These are phyloP conservation scores for Apistogramma diplotaenia DNA, from an alignment of 2,113 vertebrate species.

Conservation along the genomic window DNA sequence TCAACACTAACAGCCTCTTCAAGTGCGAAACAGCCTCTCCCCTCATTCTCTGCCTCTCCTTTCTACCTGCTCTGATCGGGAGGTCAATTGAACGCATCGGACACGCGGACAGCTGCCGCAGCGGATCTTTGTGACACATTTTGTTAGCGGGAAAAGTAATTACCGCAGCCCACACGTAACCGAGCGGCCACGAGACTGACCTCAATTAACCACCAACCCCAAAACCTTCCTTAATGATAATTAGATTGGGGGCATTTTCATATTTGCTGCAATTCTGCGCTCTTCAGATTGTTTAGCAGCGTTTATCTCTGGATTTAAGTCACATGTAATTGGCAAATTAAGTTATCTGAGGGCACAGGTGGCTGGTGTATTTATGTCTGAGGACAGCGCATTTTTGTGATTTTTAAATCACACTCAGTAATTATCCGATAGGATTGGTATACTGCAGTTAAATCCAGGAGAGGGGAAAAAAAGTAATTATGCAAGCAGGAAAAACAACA, in stretches of 20 bases:
- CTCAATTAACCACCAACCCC: conserved; percentile 80
- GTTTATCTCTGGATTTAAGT: conserved; percentile 81
- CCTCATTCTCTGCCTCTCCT: background rate
- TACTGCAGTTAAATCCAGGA: background rate
- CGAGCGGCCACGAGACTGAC: conserved; percentile 72
- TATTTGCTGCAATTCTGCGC: conserved; percentile 84
- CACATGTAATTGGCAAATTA: conserved; percentile 81
- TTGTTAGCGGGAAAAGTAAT: conserved; percentile 69
- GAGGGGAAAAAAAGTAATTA: background rate
- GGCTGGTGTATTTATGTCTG: conserved; percentile 41
- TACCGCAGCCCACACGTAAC: background rate
- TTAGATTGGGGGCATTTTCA: conserved; percentile 87
- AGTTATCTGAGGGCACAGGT: conserved; percentile 63
- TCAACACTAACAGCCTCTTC: conserved; percentile 93
- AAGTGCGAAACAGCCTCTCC: conserved; percentile 62
- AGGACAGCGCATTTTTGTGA: conserved; percentile 7
- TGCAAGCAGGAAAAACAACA: background rate
- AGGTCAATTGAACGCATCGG: conserved; percentile 61
- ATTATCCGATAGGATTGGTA: background rate
- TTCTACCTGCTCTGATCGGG: conserved; percentile 83
- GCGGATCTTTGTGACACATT: conserved; percentile 75
- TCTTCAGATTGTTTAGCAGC: conserved; percentile 69
- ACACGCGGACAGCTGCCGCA: conserved; percentile 86
- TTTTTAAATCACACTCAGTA: background rate
- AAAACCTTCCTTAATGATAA: conserved; percentile 80